Percentiles rank a stretch among this genome's conserved stretches.
Conservation (phyloP, 1,140 invertebrate species). For the Delia radicum region DNA sequence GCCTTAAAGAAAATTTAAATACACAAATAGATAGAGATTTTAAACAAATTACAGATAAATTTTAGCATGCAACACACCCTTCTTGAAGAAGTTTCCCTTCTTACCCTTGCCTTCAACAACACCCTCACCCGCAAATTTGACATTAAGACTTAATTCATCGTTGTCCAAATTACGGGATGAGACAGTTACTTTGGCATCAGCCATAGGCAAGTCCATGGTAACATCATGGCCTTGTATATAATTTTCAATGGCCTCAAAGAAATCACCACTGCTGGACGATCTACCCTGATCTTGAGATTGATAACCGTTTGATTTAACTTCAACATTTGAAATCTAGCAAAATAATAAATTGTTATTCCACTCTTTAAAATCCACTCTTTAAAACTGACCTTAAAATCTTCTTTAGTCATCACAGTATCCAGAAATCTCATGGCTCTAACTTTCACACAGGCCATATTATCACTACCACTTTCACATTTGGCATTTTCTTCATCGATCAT, state of each 20-base stretch:
- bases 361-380: not conserved
- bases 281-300: conserved; percentile 57
- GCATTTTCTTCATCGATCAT: conserved; percentile 72
- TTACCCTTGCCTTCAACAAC: conserved; percentile 62
- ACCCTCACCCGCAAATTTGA: conserved; percentile 63
- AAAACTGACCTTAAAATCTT: conserved; percentile 68
- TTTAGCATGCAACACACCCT: conserved; percentile 43
- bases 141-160: conserved; percentile 70
- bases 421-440: conserved; percentile 75
- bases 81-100: conserved; percentile 60
- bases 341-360: not conserved
- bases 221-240: conserved; percentile 77
- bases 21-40: not conserved
- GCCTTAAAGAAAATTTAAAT: conserved; percentile 31
- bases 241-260: conserved; percentile 67
- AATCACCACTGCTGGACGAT: conserved; percentile 56
- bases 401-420: conserved; percentile 75
- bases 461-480: conserved; percentile 71
- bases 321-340: conserved; percentile 59
- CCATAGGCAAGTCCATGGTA: conserved; percentile 71
- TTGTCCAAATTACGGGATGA: conserved; percentile 73
- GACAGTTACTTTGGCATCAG: conserved; percentile 71
- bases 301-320: conserved; percentile 70
- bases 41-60: not conserved
- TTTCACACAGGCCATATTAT: conserved; percentile 78